phyloP scores from a whole-genome alignment of 2,797 vertebrate genomes.

The Tragopan temminckii region DNA sequence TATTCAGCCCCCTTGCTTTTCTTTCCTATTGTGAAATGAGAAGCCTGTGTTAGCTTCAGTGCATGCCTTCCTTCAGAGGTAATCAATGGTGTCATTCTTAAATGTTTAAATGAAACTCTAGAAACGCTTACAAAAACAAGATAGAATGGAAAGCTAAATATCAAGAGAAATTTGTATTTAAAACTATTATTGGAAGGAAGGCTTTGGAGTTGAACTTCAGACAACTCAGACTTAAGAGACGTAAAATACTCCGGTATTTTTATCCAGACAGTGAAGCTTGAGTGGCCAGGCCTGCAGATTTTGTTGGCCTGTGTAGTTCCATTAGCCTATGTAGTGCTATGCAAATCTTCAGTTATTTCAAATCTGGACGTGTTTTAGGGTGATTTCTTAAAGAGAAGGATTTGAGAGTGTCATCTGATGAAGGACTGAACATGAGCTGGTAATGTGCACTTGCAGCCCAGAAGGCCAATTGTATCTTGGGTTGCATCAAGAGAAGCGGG shows the following conservation, averaged over 20 bases:
- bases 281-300: background rate
- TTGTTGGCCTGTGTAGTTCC: background rate
- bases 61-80: background rate
- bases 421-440: too few species aligned
- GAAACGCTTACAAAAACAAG: background rate
- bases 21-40: constrained; percentile 1
- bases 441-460: too few species aligned
- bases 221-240: background rate
- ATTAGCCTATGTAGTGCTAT: background rate
- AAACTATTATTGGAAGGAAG: background rate
- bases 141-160: background rate
- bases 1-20: background rate
- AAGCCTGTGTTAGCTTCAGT: background rate
- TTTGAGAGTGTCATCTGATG: too few species aligned
- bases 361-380: background rate
- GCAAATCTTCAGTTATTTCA: background rate
- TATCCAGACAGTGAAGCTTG: background rate
- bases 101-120: background rate
- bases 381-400: background rate
- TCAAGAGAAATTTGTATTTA: background rate
- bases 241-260: background rate
- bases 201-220: background rate
- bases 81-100: background rate
- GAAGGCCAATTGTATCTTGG: too few species aligned
- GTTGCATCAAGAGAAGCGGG: too few species aligned